Base-by-base conservation (phyloP, 37 sponge, comb jelly and placozoan genomes). In the Corticium candelabrum region DNA sequence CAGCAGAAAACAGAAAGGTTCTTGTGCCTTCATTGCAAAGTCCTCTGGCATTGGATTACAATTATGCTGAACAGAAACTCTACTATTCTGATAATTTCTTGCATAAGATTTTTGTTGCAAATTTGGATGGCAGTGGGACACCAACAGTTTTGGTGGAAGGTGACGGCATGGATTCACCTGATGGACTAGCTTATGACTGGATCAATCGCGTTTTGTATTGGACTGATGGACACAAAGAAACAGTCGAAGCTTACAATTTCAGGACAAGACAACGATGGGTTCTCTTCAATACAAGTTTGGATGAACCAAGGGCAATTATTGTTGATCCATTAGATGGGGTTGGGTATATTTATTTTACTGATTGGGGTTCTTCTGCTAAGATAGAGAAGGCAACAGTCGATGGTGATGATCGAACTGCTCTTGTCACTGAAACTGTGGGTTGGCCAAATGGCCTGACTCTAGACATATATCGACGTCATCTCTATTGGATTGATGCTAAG, bases 161-260 rank as follows among this genome's bases (percentile, higher is more conserved):
- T n/a, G n/a, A n/a, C n/a, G n/a, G n/a, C n/a, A 50, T 50, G 11
- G 15, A 50, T 11, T 27, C 11, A 50, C 15, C 21, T 21, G 62
- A 50, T 21, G 62, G 62, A 27, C 62, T 50, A 11, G 62, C 62
- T 50, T 50, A 27, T 21, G 21, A 50, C 21, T 50, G 62, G 62
- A 50, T 50, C 62, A 50, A 50, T 50, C 11, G 21, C 21, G 15
- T 27, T 11, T 21, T 90, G 31, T 90, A 82, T 41, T 90, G 91
- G 91, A 82, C 70, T 0, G 81, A 82, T 37, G 70, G 57, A 0
- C 4, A 40, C 2, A 68, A 38, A 40, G 38, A 40, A 33, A 78
- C 69, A 68, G 77, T 83, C 31, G 84, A 83, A 31, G 79, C 73
- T 1, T 27, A 74, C 31, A 39, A 67, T 29, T 15, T 39, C 1